Base-by-base conservation (phyloP, 2,113 vertebrate genomes). In the Poeciliopsis retropinna region DNA sequence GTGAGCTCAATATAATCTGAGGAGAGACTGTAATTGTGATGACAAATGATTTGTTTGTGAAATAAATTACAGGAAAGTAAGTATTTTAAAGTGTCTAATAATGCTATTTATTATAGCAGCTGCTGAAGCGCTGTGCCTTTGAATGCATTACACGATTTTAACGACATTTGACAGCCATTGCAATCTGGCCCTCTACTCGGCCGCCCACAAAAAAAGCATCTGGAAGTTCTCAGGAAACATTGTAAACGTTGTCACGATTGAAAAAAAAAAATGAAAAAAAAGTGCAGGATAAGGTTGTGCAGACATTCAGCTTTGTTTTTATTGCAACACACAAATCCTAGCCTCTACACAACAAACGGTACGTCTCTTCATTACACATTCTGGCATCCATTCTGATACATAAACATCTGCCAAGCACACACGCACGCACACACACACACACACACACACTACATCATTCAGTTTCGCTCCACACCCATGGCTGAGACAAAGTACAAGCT, bases 11-110 rank as follows among this genome's bases (percentile, higher is more conserved):
- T 87, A 88, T 92, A 91, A 88, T 79, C 81, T 47, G 67, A 88
- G 67, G 81, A 80, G 69, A 88, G 85, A 88, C 77, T 90, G 91
- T 92, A 89, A 87, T 87, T 85, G 85, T 93, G 91, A 92, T 91
- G 91, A 91, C 92, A 93, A 93, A 93, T 92, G 74, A 91, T 77
- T 79, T 93, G 91, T 90, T 90, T 91, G 88, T 91, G 92, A 91
- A 93, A 92, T 91, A 91, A 92, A 92, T 85, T 70, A 86, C 87
- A 86, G 84, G 88, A 91, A 91, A 90, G 90, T 92, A 91, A 92
- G 90, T 80, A 80, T 88, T 92, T 90, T 67, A 82, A 86, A 62
- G 82, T 75, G 85, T 87, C 72, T 64, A 73, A 84, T 69, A 62
- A 75, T 87, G 78, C 72, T 66, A 47, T 81, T 86, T 80, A 41